Base-by-base conservation (phyloP, 2,797 vertebrate species). In the Sebastiscus tertius region DNA sequence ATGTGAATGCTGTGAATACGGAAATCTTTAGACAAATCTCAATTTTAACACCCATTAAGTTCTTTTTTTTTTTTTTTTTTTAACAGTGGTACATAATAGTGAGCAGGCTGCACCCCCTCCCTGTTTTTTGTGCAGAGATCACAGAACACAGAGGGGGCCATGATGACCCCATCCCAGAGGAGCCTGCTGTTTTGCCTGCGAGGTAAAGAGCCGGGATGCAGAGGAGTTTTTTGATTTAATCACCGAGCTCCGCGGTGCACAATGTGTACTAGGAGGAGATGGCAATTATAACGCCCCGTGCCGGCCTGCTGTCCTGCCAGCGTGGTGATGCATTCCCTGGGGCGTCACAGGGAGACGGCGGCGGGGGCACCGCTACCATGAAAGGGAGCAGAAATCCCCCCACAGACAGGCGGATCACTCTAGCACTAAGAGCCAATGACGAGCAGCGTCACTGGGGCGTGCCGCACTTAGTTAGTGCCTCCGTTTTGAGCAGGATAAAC, bases 181-280 rank as follows among this genome's bases (percentile, higher is more conserved):
- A 96, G 84, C 88, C 71, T 74, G 92, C 92, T 95, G 94, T 95
- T 96, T 93, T 96, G 96, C 96, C 96, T 96, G 91, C 92, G 31
- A 96, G 96, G 94, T 94, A 95, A 91, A 90, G 89, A 93, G 73
- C 83, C 83, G 85, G 78, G 87, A 92, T 94, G 89, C 89, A 78
- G 84, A 84, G 82, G 87, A 93, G 87, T 86, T 90, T 94, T 92
- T 92, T 89, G 78, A 94, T 95, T 95, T 95, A 95, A 96, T 96
- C 95, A 96, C 92, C 61, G 87, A 33, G 87, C 92, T 91, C 87
- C 67, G 54, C 83, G 67, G 88, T 86, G 89, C 90, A 87, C 86
- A 84, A 65, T 89, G 90, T 82, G 84, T 76, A 89, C 92, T 77
- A 90, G 92, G 88, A 92, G 93, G 92, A 94, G 94, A 94, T 93